Percentiles rank a stretch among this genome's conserved stretches.
Conservation (phyloP, 2,888 invertebrate genomes). For the Nebria brevicollis region DNA sequence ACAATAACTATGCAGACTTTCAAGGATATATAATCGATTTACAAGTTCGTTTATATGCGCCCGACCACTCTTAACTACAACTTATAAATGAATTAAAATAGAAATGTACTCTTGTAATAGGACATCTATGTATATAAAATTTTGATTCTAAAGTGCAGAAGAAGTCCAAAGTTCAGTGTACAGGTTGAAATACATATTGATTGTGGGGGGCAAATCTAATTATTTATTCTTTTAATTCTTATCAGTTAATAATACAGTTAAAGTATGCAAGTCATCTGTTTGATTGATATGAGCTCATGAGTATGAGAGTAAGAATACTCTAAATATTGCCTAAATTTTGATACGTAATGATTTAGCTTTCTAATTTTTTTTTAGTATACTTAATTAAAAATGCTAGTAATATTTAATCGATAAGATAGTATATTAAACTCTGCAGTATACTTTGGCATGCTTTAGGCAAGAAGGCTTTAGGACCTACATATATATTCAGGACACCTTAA, state of each 20-base stretch:
- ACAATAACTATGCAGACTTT: neutral
- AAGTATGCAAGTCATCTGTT: neutral
- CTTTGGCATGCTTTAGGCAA: no score
- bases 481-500: no score
- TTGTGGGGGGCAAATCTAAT: neutral
- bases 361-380: no score
- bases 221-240: neutral
- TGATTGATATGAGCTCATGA: neutral
- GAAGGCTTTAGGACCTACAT: no score
- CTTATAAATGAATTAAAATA: slow-evolving; percentile 38
- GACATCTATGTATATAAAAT: slow-evolving; percentile 4
- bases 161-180: slow-evolving; percentile 47
- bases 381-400: no score
- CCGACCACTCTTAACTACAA: slow-evolving; percentile 46
- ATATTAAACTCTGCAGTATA: no score
- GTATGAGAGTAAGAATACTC: no score
- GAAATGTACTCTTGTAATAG: slow-evolving; percentile 22
- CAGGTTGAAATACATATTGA: slow-evolving; percentile 12
- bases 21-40: slow-evolving; percentile 24
- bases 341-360: no score
- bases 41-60: slow-evolving; percentile 50
- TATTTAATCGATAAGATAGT: no score
- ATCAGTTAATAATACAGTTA: neutral
- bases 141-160: slow-evolving; percentile 39
- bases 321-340: no score